Conservation (phyloP, 1,140 invertebrate genomes). For the Piezodorus guildinii region DNA sequence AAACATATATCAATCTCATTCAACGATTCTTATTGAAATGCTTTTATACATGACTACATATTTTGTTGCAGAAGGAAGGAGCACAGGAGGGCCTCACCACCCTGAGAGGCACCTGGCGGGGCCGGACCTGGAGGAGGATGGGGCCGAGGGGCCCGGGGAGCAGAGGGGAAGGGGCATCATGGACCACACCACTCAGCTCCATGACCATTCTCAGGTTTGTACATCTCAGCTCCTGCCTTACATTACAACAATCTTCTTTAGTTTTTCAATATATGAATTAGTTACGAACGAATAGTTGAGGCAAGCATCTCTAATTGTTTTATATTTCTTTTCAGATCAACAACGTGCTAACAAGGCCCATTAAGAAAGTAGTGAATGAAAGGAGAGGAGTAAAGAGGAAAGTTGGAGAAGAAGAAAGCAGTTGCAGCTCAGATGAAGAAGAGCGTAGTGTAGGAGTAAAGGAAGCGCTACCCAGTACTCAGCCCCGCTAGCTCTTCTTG, state of each 20-base stretch:
- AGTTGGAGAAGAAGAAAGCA: slow-evolving; percentile 39
- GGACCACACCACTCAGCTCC: slow-evolving; percentile 36
- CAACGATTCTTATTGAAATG: too few species aligned
- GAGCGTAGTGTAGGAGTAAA: slow-evolving; percentile 30
- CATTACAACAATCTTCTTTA: too few species aligned
- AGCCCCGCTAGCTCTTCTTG: slow-evolving; percentile 50
- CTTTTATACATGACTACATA: neutral
- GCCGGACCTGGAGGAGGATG: slow-evolving; percentile 42
- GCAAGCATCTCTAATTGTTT: neutral
- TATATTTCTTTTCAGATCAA: slow-evolving; percentile 23
- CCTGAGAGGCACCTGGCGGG: slow-evolving; percentile 40
- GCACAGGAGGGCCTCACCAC: slow-evolving; percentile 43
- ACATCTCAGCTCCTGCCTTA: neutral
- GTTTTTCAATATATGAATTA: too few species aligned
- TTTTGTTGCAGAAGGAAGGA: slow-evolving; percentile 40
- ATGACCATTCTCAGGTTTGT: slow-evolving; percentile 2
- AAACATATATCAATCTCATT: too few species aligned
- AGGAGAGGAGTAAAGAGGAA: slow-evolving; percentile 43
- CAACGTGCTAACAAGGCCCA: slow-evolving; percentile 22
- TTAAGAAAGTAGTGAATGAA: slow-evolving; percentile 27
- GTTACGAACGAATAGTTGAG: too few species aligned
- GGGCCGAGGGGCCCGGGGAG: slow-evolving; percentile 40
- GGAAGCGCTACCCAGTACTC: slow-evolving; percentile 38
- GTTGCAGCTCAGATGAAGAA: slow-evolving; percentile 41
- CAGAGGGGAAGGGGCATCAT: slow-evolving; percentile 40